phyloP scores from a whole-genome alignment of 2,888 invertebrate species.

The Punctoribates punctum region DNA sequence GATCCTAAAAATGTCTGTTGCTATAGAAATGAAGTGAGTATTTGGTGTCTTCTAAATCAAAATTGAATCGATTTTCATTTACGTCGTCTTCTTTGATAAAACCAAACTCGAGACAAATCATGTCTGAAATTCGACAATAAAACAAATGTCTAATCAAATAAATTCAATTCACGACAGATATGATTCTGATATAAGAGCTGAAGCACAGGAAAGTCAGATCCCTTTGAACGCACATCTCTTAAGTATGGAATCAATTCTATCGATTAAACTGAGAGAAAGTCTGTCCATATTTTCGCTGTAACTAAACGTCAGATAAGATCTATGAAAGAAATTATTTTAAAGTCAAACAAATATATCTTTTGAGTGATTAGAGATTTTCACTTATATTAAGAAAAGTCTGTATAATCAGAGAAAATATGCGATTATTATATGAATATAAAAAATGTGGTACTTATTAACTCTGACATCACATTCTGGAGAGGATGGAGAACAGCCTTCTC shows the following conservation, averaged over 20 bases:
- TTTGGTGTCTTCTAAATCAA: slow-evolving; percentile 20
- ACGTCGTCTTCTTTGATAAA: not conserved
- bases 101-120: slow-evolving; percentile 16
- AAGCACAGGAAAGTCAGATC: no score
- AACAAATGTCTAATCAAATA: slow-evolving; percentile 12
- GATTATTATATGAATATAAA: not conserved
- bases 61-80: slow-evolving; percentile 12
- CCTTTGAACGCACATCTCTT: not conserved
- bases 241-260: not conserved
- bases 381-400: not conserved
- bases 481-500: not conserved
- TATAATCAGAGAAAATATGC: not conserved
- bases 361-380: not conserved
- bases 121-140: slow-evolving; percentile 4
- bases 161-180: not conserved
- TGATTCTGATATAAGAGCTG: no score
- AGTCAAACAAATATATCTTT: not conserved
- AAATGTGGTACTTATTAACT: slow-evolving; percentile 8
- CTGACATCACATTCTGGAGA: not conserved
- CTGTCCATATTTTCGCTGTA: not conserved
- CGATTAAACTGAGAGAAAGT: not conserved
- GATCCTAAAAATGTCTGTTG: slow-evolving; percentile 1
- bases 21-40: slow-evolving; percentile 4
- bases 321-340: not conserved
- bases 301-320: not conserved